A percentile compares a stretch with the other conserved stretches of the same genome.
Evolutionary conservation across 2,888 invertebrate genomes (phyloP).

Genomic region (Ernsta delagoae): DNA sequence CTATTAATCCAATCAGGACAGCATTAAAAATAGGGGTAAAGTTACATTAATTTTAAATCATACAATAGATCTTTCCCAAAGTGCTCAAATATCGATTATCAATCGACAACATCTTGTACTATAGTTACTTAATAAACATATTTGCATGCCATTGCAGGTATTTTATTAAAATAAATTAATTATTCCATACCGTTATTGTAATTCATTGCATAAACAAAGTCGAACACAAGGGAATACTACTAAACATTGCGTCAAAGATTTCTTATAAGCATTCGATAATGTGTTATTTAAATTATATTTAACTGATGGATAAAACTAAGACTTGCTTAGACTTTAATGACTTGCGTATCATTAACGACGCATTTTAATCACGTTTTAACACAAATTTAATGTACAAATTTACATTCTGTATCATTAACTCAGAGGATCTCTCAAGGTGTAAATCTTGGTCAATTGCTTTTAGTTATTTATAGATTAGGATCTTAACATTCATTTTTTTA

Average conservation of each 20-base stretch:
- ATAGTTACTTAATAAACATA: too few relatives aligned
- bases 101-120: too few relatives aligned
- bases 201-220: conserved; percentile 5
- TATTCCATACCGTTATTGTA: neutral
- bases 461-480: neutral
- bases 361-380: conserved; percentile 2
- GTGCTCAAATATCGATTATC: too few relatives aligned
- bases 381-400: neutral
- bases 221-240: conserved; percentile 14
- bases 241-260: conserved; percentile 24
- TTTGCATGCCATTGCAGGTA: neutral
- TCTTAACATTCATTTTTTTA: neutral
- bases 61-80: too few relatives aligned
- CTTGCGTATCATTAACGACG: neutral
- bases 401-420: neutral
- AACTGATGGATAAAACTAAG: neutral
- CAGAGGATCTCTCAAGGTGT: conserved; percentile 2
- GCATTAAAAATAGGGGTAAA: too few relatives aligned
- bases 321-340: conserved; percentile 7
- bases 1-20: too few relatives aligned
- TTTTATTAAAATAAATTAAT: neutral
- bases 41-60: too few relatives aligned
- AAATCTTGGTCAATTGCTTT: neutral
- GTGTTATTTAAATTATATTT: conserved; percentile 8
- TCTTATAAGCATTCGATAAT: conserved; percentile 29